Base-by-base conservation (phyloP, 2,888 invertebrate genomes). In the Pterobdella sp. region DNA sequence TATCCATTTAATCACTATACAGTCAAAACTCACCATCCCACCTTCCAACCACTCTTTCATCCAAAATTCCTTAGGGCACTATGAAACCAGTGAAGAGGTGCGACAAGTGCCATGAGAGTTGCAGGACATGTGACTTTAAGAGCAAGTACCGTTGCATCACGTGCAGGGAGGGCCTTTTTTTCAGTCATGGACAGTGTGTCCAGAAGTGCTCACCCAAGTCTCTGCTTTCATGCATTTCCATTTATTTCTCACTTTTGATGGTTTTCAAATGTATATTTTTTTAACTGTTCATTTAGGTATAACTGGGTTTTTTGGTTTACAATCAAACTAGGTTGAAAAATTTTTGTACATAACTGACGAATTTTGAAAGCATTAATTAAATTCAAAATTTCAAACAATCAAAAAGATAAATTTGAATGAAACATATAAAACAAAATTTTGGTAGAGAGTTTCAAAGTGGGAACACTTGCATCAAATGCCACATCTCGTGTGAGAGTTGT, bases 391-490 rank as follows among this genome's bases (percentile, higher is more conserved):
- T 22, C 22, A 7, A 14, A 22, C 10, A 42, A 14, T 42, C 22
- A 22, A 42, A 42, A 14, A 42, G 49, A 14, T 42, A 7, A 67
- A 31, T 67, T 34, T 31, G 4, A 34, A 10, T 34, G 14, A 34
- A 10, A 7, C 10, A 26, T 32, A 31, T n/a, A 26, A 14, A 14
- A 10, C 22, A 67, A 67, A 7, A 14, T 7, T 67, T n/a, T 32
- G 26, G 22, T 37, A 71, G 71, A 18, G 71, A 71, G 60, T 71
- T 34, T 35, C 26, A n/a, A 31, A 1, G 1, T 14, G 22, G 26
- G 18, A 31, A 52, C 34, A 71, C 35, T 7, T 71, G 71, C 35
- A 2, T 63, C 35, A 71, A 34, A 35, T 71, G 71, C 63, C 63
- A 71, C 36, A 10, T 1, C 22, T 18, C 32, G 2, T 71, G 71